Evolutionary conservation across 2,113 vertebrate genomes (phyloP).

Genomic region (Falcunculus frontatus): DNA sequence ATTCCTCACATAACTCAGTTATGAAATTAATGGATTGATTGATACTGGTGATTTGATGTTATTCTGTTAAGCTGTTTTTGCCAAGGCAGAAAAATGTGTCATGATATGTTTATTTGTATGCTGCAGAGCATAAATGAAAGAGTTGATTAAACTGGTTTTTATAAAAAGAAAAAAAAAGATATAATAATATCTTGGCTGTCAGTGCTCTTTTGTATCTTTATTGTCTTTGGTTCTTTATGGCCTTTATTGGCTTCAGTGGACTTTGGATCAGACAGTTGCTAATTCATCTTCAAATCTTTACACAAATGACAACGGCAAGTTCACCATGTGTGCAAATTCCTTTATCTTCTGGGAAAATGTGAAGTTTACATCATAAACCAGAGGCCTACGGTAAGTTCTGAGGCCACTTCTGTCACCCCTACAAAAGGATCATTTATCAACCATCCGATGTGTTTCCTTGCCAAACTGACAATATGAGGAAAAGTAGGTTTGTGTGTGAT

Average conservation of each 20-base stretch:
- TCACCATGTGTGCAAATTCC: not conserved
- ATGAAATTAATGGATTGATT: not conserved
- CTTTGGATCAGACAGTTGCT: slow-evolving; percentile 8
- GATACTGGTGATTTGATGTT: not conserved
- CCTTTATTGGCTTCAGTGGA: not conserved
- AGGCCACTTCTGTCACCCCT: not conserved
- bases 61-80: not conserved
- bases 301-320: not conserved
- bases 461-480: not conserved
- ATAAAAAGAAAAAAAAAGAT: not conserved
- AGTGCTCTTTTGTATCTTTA: not conserved
- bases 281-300: not conserved
- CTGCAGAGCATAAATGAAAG: not conserved
- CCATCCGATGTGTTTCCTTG: not conserved
- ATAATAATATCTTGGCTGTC: not conserved
- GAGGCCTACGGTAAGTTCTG: not conserved
- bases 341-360: slow-evolving; percentile 2
- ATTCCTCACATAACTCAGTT: not conserved
- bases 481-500: not conserved
- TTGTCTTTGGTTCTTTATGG: not conserved
- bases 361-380: not conserved
- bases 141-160: not conserved
- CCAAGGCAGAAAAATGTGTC: not conserved
- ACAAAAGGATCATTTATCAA: not conserved
- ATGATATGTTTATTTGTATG: not conserved